phyloP scores from a whole-genome alignment of 1,140 invertebrate genomes.

The Caerostris darwini region DNA sequence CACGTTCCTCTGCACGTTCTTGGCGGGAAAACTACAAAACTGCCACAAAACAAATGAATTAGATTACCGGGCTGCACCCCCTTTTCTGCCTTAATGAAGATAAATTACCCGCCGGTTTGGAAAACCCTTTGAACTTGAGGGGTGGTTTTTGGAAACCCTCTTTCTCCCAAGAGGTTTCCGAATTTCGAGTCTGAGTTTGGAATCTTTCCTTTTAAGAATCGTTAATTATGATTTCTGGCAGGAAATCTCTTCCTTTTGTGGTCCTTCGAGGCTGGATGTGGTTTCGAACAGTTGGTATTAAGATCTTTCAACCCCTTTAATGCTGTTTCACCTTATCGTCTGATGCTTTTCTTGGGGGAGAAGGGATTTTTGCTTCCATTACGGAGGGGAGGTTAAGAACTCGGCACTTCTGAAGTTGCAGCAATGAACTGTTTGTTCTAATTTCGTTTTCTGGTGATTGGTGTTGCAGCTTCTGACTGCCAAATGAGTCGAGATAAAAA shows the following conservation, averaged over 20 bases:
- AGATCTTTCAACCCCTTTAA: not conserved
- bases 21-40: slow-evolving; percentile 35
- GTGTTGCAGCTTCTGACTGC: not conserved
- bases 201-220: not conserved
- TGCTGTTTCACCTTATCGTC: not conserved
- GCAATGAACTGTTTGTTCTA: slow-evolving; percentile 15
- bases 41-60: slow-evolving; percentile 68
- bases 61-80: slow-evolving; percentile 22
- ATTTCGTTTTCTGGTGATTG: not conserved
- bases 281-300: not conserved
- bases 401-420: not conserved
- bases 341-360: slow-evolving; percentile 18
- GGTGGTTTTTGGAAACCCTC: slow-evolving; percentile 26
- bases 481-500: not conserved
- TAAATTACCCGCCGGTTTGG: slow-evolving; percentile 54
- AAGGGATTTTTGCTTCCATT: not conserved
- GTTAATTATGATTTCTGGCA: slow-evolving; percentile 60
- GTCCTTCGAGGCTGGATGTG: not conserved
- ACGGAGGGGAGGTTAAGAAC: not conserved
- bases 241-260: slow-evolving; percentile 4
- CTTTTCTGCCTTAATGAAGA: slow-evolving; percentile 48
- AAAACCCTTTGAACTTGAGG: slow-evolving; percentile 59
- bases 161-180: not conserved
- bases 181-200: not conserved
- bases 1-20: not conserved